phyloP scores from a whole-genome alignment of 1,140 invertebrate species.

The Drosophila sechellia region DNA sequence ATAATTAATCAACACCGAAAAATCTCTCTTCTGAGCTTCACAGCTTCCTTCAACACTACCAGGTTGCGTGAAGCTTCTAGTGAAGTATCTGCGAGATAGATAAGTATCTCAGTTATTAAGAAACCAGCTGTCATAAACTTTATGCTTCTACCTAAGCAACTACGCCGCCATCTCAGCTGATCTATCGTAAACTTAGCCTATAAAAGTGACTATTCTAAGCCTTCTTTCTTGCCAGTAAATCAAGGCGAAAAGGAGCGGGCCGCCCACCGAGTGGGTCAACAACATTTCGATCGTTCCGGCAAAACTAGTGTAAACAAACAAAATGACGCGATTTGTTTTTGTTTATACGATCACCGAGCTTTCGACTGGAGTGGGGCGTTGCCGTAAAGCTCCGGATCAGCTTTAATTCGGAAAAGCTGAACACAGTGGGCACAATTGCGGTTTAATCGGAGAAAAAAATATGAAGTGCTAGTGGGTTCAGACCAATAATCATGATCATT shows the following conservation, averaged over 20 bases:
- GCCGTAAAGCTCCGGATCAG: slow-evolving; percentile 31
- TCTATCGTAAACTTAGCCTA: slow-evolving; percentile 17
- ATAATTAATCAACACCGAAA: slow-evolving; percentile 61
- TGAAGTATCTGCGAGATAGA: neutral
- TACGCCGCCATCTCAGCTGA: slow-evolving; percentile 5
- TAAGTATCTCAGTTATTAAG: neutral
- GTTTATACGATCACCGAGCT: slow-evolving; percentile 29
- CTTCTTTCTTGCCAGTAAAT: slow-evolving; percentile 15
- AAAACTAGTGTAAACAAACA: slow-evolving; percentile 60
- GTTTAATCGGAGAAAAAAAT: neutral
- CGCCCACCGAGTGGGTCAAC: slow-evolving; percentile 37
- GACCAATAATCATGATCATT: too few relatives aligned
- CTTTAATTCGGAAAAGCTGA: neutral
- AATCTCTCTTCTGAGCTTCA: neutral
- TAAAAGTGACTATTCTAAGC: neutral
- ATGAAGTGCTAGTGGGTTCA: too few relatives aligned
- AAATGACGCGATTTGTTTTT: slow-evolving; percentile 21
- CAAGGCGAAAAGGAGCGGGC: slow-evolving; percentile 6
- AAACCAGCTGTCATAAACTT: neutral
- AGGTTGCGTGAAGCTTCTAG: neutral
- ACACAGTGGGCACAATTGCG: neutral
- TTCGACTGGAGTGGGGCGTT: slow-evolving; percentile 29
- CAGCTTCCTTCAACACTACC: neutral
- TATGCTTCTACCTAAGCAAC: neutral
- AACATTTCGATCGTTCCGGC: slow-evolving; percentile 53